Evolutionary conservation across 2,888 invertebrate genomes (phyloP).

Genomic region (Ophonus ardosiacus): DNA sequence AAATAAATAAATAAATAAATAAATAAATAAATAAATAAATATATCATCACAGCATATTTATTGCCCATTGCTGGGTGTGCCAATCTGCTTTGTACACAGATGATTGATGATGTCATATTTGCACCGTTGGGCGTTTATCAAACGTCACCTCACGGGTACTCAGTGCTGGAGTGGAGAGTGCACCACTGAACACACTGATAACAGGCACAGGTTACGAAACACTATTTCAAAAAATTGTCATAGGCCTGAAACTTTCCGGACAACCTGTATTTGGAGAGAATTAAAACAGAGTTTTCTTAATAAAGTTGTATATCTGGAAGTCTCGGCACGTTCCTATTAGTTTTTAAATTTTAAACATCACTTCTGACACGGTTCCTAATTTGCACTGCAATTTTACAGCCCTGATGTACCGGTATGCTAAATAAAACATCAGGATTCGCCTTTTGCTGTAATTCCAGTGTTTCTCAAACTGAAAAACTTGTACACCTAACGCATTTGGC

Average conservation of each 20-base stretch:
- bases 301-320: slow-evolving; percentile 11
- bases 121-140: no score
- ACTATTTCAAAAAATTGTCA: no score
- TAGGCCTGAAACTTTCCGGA: not conserved
- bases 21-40: no score
- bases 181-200: no score
- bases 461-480: slow-evolving; percentile 15
- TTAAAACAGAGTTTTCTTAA: slow-evolving; percentile 38
- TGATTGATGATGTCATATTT: no score
- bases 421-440: slow-evolving; percentile 18
- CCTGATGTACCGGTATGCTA: slow-evolving; percentile 20
- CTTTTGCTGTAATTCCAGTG: slow-evolving; percentile 10
- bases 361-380: slow-evolving; percentile 37
- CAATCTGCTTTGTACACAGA: no score
- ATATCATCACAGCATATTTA: no score
- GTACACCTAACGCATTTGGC: slow-evolving; percentile 23
- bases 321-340: slow-evolving; percentile 18
- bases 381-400: slow-evolving; percentile 22
- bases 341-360: slow-evolving; percentile 42
- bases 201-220: no score
- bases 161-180: no score
- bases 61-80: no score
- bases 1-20: no score
- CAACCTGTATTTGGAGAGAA: not conserved
- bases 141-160: no score